Conservation (phyloP, 2,113 vertebrate species). For the Amphiprion percula region DNA sequence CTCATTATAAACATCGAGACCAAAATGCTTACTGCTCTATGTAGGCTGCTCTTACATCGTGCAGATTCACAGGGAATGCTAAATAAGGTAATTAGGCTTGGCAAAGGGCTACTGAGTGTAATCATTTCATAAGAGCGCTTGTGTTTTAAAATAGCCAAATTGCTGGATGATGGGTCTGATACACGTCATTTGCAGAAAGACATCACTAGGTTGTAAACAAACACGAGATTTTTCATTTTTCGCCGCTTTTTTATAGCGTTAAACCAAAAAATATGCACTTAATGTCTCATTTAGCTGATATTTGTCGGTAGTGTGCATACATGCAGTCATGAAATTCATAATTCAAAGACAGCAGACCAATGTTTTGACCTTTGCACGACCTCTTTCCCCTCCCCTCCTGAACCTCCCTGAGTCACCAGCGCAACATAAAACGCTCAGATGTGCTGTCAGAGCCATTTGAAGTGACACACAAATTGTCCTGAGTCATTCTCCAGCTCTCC, state of each 20-base stretch:
- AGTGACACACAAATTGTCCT: conserved; percentile 63
- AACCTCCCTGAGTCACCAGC: conserved; percentile 47
- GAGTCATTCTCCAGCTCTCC: conserved; percentile 70
- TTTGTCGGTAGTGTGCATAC: not conserved
- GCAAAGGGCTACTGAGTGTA: conserved; percentile 43
- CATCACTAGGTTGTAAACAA: conserved; percentile 31
- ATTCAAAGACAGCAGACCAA: not conserved
- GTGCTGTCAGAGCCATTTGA: conserved; percentile 66
- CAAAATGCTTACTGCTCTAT: conserved; percentile 38
- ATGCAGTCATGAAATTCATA: not conserved
- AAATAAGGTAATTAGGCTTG: conserved; percentile 70
- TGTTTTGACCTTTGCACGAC: not conserved
- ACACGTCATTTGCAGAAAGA: conserved; percentile 19
- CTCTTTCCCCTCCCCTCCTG: not conserved
- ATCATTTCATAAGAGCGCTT: conserved; percentile 46
- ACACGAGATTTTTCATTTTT: not conserved
- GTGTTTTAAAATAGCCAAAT: conserved; percentile 54
- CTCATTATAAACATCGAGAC: conserved; percentile 63
- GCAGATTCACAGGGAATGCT: conserved; percentile 66
- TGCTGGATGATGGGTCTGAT: conserved; percentile 27
- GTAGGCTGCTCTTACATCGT: conserved; percentile 53
- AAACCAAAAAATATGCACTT: too few species aligned
- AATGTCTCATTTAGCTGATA: not conserved
- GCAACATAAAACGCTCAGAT: conserved; percentile 56
- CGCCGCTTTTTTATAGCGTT: not conserved